Base-by-base conservation (phyloP, 2,888 invertebrate genomes). In the Pasiphila rectangulata region DNA sequence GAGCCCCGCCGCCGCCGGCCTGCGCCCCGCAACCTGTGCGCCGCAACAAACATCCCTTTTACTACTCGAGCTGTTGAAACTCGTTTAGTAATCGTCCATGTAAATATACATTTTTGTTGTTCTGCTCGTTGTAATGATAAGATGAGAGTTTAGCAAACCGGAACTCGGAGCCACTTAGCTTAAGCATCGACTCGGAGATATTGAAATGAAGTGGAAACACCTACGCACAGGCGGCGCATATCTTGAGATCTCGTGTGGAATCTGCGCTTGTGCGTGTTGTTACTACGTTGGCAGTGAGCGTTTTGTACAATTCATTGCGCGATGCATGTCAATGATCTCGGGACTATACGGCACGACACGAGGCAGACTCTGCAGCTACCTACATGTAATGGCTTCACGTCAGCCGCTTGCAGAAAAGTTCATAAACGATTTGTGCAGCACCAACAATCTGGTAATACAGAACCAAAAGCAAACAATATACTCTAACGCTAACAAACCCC, bases 301-400 rank as follows among this genome's bases (percentile, higher is more conserved):
- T 63, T 67, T 67, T 61, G 60, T 63, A 64, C 65, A 63, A 64
- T 60, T 61, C 61, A 65, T 60, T 69, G 58, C 58, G 58, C 59
- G 58, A 57, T 59, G 56, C 66, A 69, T 65, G 70, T 72, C 69
- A 72, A 69, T 67, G 72, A 71, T 70, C 67, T 67, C 62, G 54
- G 56, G 56, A 60, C 59, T 54, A 50, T 34, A 52, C 59, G 51
- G 56, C 59, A 16, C 32, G 32, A 15, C 32, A 54, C 57, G 55
- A 41, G 36, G 48, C 45, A 46, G 45, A 53, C 54, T 52, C 43
- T 40, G 53, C 54, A 42, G 51, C 54, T 59, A 59, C 52, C 56
- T n/a, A 56, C 51, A 51, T 54, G 48, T 53, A 51, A 56, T 54
- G 48, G 46, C 48, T 38, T 53, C 50, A 37, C 50, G 45, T 52